Conservation (phyloP, 2,888 invertebrate species). For the Eubasilissa splendida region DNA sequence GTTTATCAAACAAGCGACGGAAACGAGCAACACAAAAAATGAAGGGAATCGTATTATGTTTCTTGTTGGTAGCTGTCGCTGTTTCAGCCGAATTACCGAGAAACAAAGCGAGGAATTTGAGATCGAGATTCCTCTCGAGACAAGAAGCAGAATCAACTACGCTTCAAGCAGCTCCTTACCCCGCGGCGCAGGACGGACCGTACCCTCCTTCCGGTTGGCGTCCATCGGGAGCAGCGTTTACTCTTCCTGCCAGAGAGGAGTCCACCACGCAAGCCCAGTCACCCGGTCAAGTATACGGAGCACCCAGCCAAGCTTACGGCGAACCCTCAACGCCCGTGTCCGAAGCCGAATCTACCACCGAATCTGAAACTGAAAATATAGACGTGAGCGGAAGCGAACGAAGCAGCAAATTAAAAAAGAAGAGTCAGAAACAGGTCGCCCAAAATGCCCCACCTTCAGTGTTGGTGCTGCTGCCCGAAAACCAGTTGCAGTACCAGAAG, state of each 20-base stretch:
- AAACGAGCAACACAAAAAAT: conserved; percentile 19
- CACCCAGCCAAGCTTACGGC: conserved; percentile 60
- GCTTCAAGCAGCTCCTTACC: conserved; percentile 6
- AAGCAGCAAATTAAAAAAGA: conserved; percentile 33
- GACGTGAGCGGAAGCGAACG: conserved; percentile 36
- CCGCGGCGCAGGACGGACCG: conserved; percentile 39
- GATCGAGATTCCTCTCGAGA: conserved; percentile 46
- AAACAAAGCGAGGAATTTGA: not conserved
- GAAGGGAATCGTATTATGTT: conserved; percentile 20
- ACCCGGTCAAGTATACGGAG: conserved; percentile 60
- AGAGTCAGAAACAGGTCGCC: conserved; percentile 40
- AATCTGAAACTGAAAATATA: conserved; percentile 50
- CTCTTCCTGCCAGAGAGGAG: conserved; percentile 65
- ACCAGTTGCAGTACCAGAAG: conserved; percentile 40
- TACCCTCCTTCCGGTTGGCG: conserved; percentile 68
- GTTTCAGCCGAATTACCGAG: conserved; percentile 39
- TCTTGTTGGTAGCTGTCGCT: not conserved
- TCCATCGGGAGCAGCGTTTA: conserved; percentile 66
- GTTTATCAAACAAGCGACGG: no score
- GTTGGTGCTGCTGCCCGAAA: conserved; percentile 33
- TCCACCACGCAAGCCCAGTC: conserved; percentile 59
- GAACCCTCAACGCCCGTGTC: conserved; percentile 59
- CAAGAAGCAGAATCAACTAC: conserved; percentile 39
- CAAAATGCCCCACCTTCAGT: conserved; percentile 3
- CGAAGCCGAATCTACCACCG: conserved; percentile 23